Conservation (phyloP, 1,140 invertebrate species). For the Hirudo medicinalis region DNA sequence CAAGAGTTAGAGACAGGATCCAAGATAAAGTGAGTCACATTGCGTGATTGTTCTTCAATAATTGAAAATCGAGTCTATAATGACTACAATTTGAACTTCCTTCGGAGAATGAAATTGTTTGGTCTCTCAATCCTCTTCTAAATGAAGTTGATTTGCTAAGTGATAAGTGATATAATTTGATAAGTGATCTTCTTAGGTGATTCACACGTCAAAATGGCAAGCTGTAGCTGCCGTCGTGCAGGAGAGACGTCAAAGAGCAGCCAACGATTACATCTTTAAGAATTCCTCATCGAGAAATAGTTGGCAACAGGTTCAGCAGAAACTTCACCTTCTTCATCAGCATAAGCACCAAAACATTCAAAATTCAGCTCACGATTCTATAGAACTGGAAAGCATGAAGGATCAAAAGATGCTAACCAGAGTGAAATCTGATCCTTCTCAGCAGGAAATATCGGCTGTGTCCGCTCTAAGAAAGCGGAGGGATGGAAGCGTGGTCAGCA, state of each 20-base stretch:
- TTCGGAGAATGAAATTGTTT: too few relatives aligned
- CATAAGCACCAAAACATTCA: constrained; percentile 1
- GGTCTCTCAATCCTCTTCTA: too few relatives aligned
- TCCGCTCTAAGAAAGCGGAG: not conserved
- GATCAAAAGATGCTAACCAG: not conserved
- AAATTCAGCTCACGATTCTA: not conserved
- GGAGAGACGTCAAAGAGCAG: constrained; percentile 15
- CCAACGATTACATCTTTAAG: constrained; percentile 14
- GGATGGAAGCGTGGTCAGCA: constrained; percentile 11
- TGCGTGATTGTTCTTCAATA: too few relatives aligned
- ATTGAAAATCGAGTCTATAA: too few relatives aligned
- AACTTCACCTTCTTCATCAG: not conserved
- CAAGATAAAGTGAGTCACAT: constrained; percentile 11
- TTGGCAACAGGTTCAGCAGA: constrained; percentile 3
- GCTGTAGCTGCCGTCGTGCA: constrained; percentile 10
- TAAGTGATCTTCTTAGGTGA: not conserved
- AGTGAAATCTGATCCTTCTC: constrained; percentile 6
- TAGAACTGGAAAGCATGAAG: constrained; percentile 1
- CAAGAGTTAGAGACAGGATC: constrained; percentile 9
- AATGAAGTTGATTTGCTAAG: too few relatives aligned
- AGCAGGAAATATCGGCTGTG: not conserved
- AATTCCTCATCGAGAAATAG: not conserved
- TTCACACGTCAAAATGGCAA: constrained; percentile 17
- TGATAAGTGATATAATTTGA: too few relatives aligned
- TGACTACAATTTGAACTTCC: too few relatives aligned